phyloP scores from a whole-genome alignment of 2,888 invertebrate genomes.

The Muschampia plurimacula region DNA sequence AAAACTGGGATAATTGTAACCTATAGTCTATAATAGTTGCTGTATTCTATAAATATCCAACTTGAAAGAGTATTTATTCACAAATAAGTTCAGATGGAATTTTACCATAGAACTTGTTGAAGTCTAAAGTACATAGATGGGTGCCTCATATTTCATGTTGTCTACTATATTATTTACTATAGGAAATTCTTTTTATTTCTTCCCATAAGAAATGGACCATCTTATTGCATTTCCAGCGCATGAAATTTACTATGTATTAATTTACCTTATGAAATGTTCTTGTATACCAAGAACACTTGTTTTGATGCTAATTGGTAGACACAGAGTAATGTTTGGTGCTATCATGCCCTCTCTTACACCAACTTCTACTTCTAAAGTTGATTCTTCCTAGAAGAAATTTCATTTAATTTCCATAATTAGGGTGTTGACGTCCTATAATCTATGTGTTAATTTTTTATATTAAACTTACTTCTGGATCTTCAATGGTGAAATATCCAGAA shows the following conservation, averaged over 20 bases:
- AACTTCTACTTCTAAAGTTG: conserved; percentile 61
- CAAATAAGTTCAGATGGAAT: no score
- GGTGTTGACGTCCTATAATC: no score
- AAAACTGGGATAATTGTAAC: no score
- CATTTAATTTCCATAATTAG: neutral
- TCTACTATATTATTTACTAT: no score
- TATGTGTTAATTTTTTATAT: neutral
- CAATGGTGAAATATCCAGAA: conserved; percentile 77
- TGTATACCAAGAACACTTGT: conserved; percentile 77
- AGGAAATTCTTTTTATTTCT: no score
- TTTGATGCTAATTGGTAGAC: conserved; percentile 73
- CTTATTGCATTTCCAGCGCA: neutral
- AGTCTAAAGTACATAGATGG: no score
- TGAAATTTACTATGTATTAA: neutral
- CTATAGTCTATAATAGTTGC: no score
- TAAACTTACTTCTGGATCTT: conserved; percentile 61
- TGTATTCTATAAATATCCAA: no score
- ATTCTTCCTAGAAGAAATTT: conserved; percentile 50
- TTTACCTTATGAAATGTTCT: conserved; percentile 66
- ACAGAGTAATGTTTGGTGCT: conserved; percentile 72
- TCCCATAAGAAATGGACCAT: neutral
- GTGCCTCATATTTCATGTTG: no score
- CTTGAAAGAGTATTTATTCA: no score
- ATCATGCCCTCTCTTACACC: conserved; percentile 70
- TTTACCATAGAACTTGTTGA: no score